Base-by-base conservation (phyloP, 2,113 vertebrate species). In the Silurus glanis region DNA sequence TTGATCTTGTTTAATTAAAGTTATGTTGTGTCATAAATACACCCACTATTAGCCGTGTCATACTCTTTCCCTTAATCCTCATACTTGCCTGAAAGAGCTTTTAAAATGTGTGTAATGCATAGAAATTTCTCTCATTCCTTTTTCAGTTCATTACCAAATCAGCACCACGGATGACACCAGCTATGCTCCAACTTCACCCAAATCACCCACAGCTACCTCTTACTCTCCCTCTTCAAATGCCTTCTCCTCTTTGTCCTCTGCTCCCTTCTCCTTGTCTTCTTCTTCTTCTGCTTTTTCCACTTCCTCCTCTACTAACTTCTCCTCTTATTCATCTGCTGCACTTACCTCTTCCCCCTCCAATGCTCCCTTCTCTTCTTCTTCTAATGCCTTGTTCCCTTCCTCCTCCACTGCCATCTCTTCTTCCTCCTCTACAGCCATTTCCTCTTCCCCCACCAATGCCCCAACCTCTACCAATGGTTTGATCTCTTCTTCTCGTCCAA, bases 91-190 rank as follows among this genome's bases (percentile, higher is more conserved):
- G 47, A n/a, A 53, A 76, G 14, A 56, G 58, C 13, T 79, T 37
- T n/a, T 76, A 25, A 53, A 76, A 12, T 53, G 23, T 56, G 5
- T 55, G 13, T 78, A 56, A 78, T 16, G 13, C 51, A 78, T 78
- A 51, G 49, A 45, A 47, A 81, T n/a, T 53, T 61, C 56, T 67
- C 28, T 23, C 19, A 21, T 51, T 82, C 56, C 88, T 79, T 62
- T 9, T 61, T 91, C 84, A 94, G 94, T 91, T 67, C 88, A 92
- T 82, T 90, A 93, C 67, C 91, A 88, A 85, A 90, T 94, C 82
- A 91, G 28, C 55, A 80, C 79, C 83, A 3, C 14, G 4, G 21
- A 1, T 56, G 12, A 83, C 7, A 6, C 69, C 80, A 83, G 58
- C 69, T 45, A 80, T 21, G 1, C 66, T 61, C 10, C 76, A 64